Base-by-base conservation (phyloP, 2,797 vertebrate species). In the Mus spretus region DNA sequence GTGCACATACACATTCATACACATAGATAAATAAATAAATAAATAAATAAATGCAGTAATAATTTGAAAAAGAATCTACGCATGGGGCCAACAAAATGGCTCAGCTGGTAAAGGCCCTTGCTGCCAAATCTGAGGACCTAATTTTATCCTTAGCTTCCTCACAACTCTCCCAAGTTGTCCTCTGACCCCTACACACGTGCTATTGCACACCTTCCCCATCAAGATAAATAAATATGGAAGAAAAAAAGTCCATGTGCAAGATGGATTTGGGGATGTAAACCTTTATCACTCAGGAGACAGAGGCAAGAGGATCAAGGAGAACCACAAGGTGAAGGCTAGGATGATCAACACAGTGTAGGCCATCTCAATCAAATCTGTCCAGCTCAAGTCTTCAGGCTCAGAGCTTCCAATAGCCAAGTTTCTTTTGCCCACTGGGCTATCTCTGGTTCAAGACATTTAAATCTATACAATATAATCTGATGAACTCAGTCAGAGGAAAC, bases 401-500 rank as follows among this genome's bases (percentile, higher is more conserved):
- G 22, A 72, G 34, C 28, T 67, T 53, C 47, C 8, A n/a, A 14
- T 24, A 26, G 65, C 47, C 47, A 55, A 87, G 47, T 37, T 50
- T n/a, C 28, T 55, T 77, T 84, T n/a, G n/a, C 47, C 20, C 63
- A 53, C 22, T 72, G 84, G 2, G 47, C 28, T 63, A 85, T 67
- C 44, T 50, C 44, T 72, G 47, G 47, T 10, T 57, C 19, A 65
- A 61, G n/a, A 77, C 28, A 40, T 40, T 59, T 57, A 81, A 70
- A 78, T 37, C 44, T 82, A 8, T 86, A 14, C 20, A 92, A 44
- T 67, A 65, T 90, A 94, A 89, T 53, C 53, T 90, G 84, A 53
- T 94, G 44, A 95, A 89, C 0, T 72, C 53, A 94, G 31, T 89
- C 65, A 90, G 74, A 94, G 86, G 65, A 93, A 14, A 89, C 37